These are phyloP conservation scores for Ambastaia sidthimunki DNA, from an alignment of 2,797 vertebrate species.

Conservation along the genomic window DNA sequence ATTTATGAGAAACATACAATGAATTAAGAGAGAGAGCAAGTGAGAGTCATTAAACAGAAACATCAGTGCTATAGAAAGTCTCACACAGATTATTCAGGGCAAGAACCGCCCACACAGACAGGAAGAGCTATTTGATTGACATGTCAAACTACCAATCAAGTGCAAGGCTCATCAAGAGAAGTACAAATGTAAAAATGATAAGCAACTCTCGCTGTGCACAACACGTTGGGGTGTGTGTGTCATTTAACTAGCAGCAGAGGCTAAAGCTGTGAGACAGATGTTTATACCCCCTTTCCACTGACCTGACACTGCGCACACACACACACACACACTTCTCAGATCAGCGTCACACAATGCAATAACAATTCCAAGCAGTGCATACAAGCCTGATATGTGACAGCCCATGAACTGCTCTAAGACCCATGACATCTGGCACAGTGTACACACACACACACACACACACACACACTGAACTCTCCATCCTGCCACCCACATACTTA, in stretches of 20 bases:
- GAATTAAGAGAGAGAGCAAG: background rate
- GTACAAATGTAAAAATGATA: too few relatives aligned
- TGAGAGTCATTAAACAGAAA: background rate
- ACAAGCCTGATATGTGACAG: conserved; percentile 45
- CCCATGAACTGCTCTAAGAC: conserved; percentile 52
- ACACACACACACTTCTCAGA: conserved; percentile 25
- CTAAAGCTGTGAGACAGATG: conserved; percentile 67
- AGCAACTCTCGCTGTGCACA: too few relatives aligned
- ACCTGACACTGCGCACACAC: conserved; percentile 46
- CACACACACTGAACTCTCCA: background rate
- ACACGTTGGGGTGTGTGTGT: conserved; percentile 35
- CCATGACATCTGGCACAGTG: conserved; percentile 61
- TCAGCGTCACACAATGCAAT: conserved; percentile 4
- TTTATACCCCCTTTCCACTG: conserved; percentile 61
- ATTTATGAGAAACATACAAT: background rate
- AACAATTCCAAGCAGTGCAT: conserved; percentile 11
- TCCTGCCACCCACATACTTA: too few relatives aligned
- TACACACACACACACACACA: conserved; percentile 27
- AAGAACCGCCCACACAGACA: background rate
- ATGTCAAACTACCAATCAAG: too few relatives aligned
- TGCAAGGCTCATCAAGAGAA: too few relatives aligned
- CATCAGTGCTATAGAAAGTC: background rate
- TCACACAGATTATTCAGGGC: background rate
- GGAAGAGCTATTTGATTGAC: too few relatives aligned
- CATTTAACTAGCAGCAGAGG: conserved; percentile 34